These are phyloP conservation scores for Anthrax anthrax DNA, from an alignment of 2,888 invertebrate genomes.

Conservation along the genomic window DNA sequence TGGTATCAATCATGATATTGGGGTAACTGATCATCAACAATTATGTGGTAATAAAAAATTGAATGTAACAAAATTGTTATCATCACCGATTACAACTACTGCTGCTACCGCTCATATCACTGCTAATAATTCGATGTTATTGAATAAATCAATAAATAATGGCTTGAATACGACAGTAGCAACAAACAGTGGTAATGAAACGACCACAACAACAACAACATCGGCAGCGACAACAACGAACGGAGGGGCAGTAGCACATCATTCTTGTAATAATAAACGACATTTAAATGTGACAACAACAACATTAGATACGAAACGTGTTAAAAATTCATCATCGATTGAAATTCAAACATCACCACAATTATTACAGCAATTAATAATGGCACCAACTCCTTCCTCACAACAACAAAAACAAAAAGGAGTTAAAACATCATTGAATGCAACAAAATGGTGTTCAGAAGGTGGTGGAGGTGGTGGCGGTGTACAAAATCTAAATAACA, in stretches of 20 bases:
- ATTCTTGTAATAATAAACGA: slow-evolving; percentile 13
- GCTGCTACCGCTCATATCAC: too few species aligned
- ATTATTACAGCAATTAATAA: slow-evolving; percentile 44
- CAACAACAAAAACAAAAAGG: slow-evolving; percentile 12
- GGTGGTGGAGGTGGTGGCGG: slow-evolving; percentile 16
- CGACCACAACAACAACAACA: background rate
- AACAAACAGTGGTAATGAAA: background rate
- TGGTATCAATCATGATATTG: too few species aligned
- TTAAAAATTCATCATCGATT: slow-evolving; percentile 21
- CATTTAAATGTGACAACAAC: slow-evolving; percentile 11
- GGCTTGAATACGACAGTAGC: background rate
- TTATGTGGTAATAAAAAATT: background rate
- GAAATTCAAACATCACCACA: slow-evolving; percentile 34
- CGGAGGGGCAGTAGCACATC: background rate
- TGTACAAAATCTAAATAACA: slow-evolving; percentile 15
- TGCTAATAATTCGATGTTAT: too few species aligned
- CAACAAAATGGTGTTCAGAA: slow-evolving; percentile 29
- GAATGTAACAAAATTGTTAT: background rate
- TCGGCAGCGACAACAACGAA: slow-evolving; percentile 2
- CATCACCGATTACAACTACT: background rate
- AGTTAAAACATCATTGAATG: slow-evolving; percentile 17
- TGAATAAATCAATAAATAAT: background rate
- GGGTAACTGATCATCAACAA: slow-evolving; percentile 3
- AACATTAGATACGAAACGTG: slow-evolving; percentile 10
- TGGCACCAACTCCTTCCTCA: slow-evolving; percentile 8